Evolutionary conservation across 2,888 invertebrate species (phyloP).

Genomic region (Dascillus cervinus): DNA sequence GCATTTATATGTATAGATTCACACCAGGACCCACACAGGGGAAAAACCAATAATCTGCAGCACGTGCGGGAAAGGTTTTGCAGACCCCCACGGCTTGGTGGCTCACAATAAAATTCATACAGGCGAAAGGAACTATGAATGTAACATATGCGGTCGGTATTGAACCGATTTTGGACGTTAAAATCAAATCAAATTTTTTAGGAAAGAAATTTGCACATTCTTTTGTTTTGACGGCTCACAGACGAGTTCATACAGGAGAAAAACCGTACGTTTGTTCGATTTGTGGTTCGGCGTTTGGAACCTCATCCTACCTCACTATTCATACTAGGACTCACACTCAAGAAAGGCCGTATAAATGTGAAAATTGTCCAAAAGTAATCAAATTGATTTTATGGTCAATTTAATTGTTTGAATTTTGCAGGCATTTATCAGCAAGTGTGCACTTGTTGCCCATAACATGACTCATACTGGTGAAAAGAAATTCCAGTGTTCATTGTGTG

Average conservation of each 20-base stretch:
- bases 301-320: slow-evolving; percentile 37
- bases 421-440: slow-evolving; percentile 36
- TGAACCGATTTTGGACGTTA: neutral
- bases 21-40: slow-evolving; percentile 35
- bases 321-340: slow-evolving; percentile 36
- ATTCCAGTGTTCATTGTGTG: slow-evolving; percentile 34
- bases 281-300: slow-evolving; percentile 33
- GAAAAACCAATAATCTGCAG: slow-evolving; percentile 33
- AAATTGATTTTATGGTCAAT: slow-evolving; percentile 2
- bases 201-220: slow-evolving; percentile 36
- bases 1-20: slow-evolving; percentile 24
- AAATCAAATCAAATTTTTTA: slow-evolving; percentile 12
- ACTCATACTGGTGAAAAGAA: slow-evolving; percentile 37
- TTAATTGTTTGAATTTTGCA: slow-evolving; percentile 17
- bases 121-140: slow-evolving; percentile 35
- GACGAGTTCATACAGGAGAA: slow-evolving; percentile 36
- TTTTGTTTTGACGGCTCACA: slow-evolving; percentile 34
- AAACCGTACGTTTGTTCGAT: slow-evolving; percentile 33
- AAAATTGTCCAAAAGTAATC: slow-evolving; percentile 31
- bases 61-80: slow-evolving; percentile 35
- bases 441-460: slow-evolving; percentile 31
- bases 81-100: slow-evolving; percentile 31
- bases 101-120: slow-evolving; percentile 37
- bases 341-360: slow-evolving; percentile 36
- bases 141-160: slow-evolving; percentile 31